Conservation (phyloP, 2,113 vertebrate genomes). For the Vireo altiloquus region DNA sequence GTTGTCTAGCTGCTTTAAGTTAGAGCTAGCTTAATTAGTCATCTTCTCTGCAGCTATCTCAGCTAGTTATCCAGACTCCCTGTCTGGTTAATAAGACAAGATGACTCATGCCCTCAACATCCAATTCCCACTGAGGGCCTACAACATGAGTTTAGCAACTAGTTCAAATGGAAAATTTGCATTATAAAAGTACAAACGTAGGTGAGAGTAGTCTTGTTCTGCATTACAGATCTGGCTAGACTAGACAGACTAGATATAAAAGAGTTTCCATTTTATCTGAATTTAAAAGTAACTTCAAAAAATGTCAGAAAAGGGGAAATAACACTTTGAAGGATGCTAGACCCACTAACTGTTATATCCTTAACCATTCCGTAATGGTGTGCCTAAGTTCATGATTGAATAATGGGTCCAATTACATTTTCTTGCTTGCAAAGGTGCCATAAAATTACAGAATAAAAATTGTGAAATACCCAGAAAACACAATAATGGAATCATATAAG, state of each 20-base stretch:
- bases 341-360: not conserved
- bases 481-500: not conserved
- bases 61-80: not conserved
- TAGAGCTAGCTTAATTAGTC: not conserved
- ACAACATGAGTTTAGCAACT: not conserved
- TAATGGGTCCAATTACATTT: not conserved
- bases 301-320: not conserved
- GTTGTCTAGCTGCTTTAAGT: not conserved
- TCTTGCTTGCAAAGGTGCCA: not conserved
- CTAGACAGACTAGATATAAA: not conserved
- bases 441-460: not conserved
- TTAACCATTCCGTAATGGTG: not conserved
- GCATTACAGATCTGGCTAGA: not conserved
- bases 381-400: not conserved
- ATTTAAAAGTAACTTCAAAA: not conserved
- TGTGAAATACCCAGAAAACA: not conserved
- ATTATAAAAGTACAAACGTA: not conserved
- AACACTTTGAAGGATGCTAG: not conserved
- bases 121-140: not conserved
- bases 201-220: not conserved
- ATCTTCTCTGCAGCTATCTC: not conserved
- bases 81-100: not conserved
- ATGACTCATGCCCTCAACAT: not conserved
- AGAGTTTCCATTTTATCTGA: not conserved
- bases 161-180: conserved; percentile 4